phyloP scores from a whole-genome alignment of 2,888 invertebrate genomes.

The Drosophila mimetica region DNA sequence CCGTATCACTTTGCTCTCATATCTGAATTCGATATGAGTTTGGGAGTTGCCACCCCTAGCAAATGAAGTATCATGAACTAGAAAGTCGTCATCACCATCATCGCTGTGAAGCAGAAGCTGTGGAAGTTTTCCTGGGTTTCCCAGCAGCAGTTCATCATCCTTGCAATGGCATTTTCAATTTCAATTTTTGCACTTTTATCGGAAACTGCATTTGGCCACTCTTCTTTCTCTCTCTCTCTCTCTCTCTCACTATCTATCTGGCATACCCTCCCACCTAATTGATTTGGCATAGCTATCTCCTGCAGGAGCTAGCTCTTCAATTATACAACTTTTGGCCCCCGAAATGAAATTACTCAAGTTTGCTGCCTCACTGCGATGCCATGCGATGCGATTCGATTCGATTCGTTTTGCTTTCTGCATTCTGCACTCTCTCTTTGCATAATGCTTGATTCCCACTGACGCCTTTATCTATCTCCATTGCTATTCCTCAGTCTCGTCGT shows the following conservation, averaged over 20 bases:
- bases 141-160: slow-evolving; percentile 32
- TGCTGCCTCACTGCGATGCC: slow-evolving; percentile 13
- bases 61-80: neutral
- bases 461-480: slow-evolving; percentile 16
- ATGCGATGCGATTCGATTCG: neutral
- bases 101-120: neutral
- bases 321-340: slow-evolving; percentile 54
- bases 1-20: neutral
- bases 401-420: slow-evolving; percentile 5
- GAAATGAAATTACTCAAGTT: slow-evolving; percentile 58
- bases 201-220: slow-evolving; percentile 42
- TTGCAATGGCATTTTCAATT: slow-evolving; percentile 52
- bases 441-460: slow-evolving; percentile 34
- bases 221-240: neutral
- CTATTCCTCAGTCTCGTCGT: neutral
- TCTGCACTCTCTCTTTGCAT: slow-evolving; percentile 12
- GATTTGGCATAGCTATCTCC: slow-evolving; percentile 48
- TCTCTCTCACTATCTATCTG: neutral
- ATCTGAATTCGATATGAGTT: neutral
- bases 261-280: slow-evolving; percentile 50
- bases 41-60: neutral
- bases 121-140: neutral
- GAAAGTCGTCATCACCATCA: neutral
- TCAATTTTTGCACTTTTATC: slow-evolving; percentile 41
- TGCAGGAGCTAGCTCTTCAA: slow-evolving; percentile 52